These are phyloP conservation scores for Andrena flavipes DNA, from an alignment of 2,888 invertebrate genomes.

Conservation along the genomic window DNA sequence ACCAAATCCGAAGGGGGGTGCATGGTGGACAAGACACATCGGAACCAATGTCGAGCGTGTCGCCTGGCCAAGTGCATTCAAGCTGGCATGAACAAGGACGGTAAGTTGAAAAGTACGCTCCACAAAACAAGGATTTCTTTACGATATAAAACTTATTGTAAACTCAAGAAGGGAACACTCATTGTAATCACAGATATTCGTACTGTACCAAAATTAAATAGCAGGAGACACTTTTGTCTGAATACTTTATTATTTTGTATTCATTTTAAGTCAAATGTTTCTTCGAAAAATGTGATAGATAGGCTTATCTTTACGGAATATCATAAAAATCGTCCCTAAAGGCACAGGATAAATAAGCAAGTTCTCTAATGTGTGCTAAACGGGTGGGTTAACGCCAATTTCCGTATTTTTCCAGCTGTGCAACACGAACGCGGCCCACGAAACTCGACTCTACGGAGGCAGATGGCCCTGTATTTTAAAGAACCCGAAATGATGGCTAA, in stretches of 20 bases:
- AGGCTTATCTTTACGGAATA: neutral
- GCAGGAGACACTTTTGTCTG: too few species aligned
- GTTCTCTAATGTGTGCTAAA: slow-evolving; percentile 5
- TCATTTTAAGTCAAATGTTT: neutral
- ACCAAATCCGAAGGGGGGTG: slow-evolving; percentile 94
- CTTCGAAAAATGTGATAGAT: neutral
- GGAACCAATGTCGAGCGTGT: slow-evolving; percentile 98
- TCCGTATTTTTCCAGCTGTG: slow-evolving; percentile 90
- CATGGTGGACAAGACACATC: slow-evolving; percentile 96
- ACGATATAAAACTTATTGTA: too few species aligned
- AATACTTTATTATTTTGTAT: neutral
- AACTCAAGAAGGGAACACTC: too few species aligned
- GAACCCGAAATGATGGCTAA: slow-evolving; percentile 86
- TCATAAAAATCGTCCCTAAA: neutral
- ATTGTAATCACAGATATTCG: too few species aligned
- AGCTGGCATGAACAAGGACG: slow-evolving; percentile 98
- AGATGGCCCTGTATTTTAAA: slow-evolving; percentile 94
- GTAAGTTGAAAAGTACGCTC: slow-evolving; percentile 85
- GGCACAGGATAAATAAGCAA: slow-evolving; percentile 3
- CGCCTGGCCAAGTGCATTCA: slow-evolving; percentile 95
- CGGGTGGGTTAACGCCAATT: slow-evolving; percentile 37
- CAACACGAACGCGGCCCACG: slow-evolving; percentile 99
- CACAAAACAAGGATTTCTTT: too few species aligned
- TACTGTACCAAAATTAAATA: too few species aligned
- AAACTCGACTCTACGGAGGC: slow-evolving; percentile 96